Conservation (phyloP, 2,797 vertebrate genomes). For the Euphonia xanthogaster region DNA sequence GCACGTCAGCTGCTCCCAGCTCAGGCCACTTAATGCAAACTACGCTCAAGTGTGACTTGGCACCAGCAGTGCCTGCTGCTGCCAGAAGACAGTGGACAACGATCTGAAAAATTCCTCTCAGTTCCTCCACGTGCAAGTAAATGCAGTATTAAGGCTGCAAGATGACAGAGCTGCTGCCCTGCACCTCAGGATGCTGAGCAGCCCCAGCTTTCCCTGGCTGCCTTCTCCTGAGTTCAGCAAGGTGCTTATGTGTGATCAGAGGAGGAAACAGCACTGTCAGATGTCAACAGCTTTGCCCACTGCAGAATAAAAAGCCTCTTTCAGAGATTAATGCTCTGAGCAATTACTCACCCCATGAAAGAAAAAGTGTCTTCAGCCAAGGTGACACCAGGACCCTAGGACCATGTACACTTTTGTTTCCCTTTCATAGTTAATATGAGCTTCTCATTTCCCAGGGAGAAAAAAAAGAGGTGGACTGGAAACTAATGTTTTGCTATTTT, state of each 20-base stretch:
- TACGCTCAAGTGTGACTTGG: background rate
- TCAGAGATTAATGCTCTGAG: constrained; percentile 35
- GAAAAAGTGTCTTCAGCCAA: constrained; percentile 45
- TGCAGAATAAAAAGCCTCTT: constrained; percentile 47
- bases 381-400: constrained; percentile 45
- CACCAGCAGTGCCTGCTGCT: background rate
- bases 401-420: background rate
- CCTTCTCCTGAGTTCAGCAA: background rate
- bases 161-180: background rate
- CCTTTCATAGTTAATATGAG: background rate
- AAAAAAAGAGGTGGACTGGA: background rate
- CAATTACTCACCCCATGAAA: constrained; percentile 32
- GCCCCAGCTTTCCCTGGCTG: background rate
- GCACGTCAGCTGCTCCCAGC: background rate
- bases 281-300: background rate
- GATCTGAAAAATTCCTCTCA: background rate
- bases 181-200: background rate
- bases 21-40: background rate
- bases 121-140: background rate
- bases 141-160: fast-evolving
- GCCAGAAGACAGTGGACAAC: background rate
- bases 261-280: background rate
- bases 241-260: background rate
- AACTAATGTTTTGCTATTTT: background rate
- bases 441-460: background rate